Evolutionary conservation across 2,888 invertebrate species (phyloP), one percentile per base, ranked within the genome.

Genomic region (Hyposoter didymator): DNA sequence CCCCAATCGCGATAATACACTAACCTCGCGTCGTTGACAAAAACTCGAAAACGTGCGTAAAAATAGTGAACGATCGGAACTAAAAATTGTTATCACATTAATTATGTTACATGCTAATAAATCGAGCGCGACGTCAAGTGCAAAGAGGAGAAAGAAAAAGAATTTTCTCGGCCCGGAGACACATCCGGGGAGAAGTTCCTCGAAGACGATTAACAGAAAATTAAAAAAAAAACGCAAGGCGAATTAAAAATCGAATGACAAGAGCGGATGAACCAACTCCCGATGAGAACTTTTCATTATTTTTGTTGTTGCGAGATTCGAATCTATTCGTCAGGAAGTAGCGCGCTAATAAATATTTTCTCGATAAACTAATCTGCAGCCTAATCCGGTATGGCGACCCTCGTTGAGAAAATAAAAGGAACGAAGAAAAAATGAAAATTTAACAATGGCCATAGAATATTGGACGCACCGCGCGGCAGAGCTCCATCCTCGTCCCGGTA

Each of bases 11-110:
- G 39, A 78, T 81, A 82, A 8, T n/a, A 39, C 39, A 39, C 43
- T 49, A 84, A 85, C 76, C 62, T 83, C 62, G 22, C 35, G 43
- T 73, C 7, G 55, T 80, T 69, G 52, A 49, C 14, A 28, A 59
- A 59, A 28, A 28, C 59, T 22, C 59, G 22, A 59, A 59, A 59
- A 28, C 28, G 59, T 22, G 59, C 47, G 52, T 72, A 62, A 43
- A 70, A 84, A 64, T 79, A 35, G 70, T 76, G 49, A 49, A 66
- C 75, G 75, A 73, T 81, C 78, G 78, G 78, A 88, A 89, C 64
- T 47, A 84, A 86, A 83, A 78, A 64, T 87, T 82, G 83, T 88
- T 87, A 88, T 88, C 88, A 88, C 87, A 90, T 28, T 52, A 7
- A 52, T 64, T 74, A 75, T 87, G 84, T 88, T 87, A 82, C 82